Evolutionary conservation across 2,113 vertebrate species (phyloP), one percentile per base, ranked within the genome.

Genomic region (Microtus pennsylvanicus): DNA sequence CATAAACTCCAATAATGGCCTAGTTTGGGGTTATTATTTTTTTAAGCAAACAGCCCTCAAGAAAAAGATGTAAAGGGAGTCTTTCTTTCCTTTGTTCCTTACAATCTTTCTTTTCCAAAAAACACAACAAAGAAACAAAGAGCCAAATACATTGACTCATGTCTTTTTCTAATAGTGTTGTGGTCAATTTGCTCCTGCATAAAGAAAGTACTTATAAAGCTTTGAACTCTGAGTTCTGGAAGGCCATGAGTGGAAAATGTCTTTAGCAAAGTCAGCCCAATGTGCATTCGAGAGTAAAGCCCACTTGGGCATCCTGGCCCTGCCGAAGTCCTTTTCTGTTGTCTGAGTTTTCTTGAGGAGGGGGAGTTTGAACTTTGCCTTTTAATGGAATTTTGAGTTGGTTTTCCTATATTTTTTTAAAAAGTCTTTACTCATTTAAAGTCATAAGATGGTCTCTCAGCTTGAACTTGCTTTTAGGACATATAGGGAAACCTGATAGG

Each of bases 201-300:
- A 98, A 98, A 97, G 92, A 93, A 89, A 97, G 97, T 96, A 97
- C 96, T 98, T 98, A 96, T 98, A 97, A 92, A 98, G 98, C 98
- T 99, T 98, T 98, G 98, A 99, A 99, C 98, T 98, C 97, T 14
- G 75, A 93, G 89, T 98, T 98, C 98, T 98, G 98, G 98, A 98
- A 98, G 98, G 96, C 96, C 90, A 97, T 97, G 91, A 97, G 97
- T 26, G 97, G 98, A 98, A 99, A 98, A 98, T 76, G 14, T 98
- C 98, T 98, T 98, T 95, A 98, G 97, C 72, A 97, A 97, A 97
- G 97, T 97, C 97, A 98, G 95, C 97, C 89, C 47, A 94, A 96
- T 98, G 96, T 81, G 97, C 9, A 0, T 98, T 98, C 98, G 85
- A 96, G 74, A 92, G 76, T 26, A 96, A 92, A 97, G 90, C 47